These are phyloP conservation scores for Aegithalos caudatus DNA, from an alignment of 2,113 vertebrate species.

Conservation along the genomic window DNA sequence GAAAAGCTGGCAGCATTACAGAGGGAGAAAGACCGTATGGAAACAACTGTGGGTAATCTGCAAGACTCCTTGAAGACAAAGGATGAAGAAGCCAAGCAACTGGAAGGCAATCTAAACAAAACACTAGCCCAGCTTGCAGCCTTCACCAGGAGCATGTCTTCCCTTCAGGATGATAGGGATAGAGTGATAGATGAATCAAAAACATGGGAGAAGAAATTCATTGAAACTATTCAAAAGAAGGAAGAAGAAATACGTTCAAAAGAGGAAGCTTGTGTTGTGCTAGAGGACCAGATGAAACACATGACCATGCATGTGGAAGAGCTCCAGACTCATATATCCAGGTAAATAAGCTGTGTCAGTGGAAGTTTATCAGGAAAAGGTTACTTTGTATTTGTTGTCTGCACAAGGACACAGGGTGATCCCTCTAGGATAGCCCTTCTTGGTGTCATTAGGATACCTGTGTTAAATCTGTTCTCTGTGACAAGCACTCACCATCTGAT, in stretches of 20 bases:
- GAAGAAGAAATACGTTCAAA: conserved; percentile 83
- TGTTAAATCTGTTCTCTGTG: not conserved
- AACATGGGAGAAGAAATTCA: conserved; percentile 91
- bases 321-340: conserved; percentile 72
- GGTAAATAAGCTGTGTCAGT: conserved; percentile 52
- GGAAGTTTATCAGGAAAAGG: not conserved
- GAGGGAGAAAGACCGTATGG: conserved; percentile 75
- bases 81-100: conserved; percentile 76
- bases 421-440: not conserved
- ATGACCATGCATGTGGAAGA: conserved; percentile 77
- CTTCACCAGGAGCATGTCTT: conserved; percentile 94
- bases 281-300: conserved; percentile 79
- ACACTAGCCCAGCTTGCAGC: conserved; percentile 89
- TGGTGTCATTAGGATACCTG: not conserved
- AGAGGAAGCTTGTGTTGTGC: conserved; percentile 74
- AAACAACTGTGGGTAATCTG: conserved; percentile 72
- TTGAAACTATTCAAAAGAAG: conserved; percentile 84
- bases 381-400: not conserved
- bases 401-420: not conserved
- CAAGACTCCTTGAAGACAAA: conserved; percentile 71
- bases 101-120: conserved; percentile 83
- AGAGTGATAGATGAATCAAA: conserved; percentile 88
- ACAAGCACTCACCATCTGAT: not conserved
- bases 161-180: conserved; percentile 93
- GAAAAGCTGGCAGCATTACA: conserved; percentile 79